phyloP scores from a whole-genome alignment of 1,140 invertebrate genomes.

The Brachionus plicatilis region DNA sequence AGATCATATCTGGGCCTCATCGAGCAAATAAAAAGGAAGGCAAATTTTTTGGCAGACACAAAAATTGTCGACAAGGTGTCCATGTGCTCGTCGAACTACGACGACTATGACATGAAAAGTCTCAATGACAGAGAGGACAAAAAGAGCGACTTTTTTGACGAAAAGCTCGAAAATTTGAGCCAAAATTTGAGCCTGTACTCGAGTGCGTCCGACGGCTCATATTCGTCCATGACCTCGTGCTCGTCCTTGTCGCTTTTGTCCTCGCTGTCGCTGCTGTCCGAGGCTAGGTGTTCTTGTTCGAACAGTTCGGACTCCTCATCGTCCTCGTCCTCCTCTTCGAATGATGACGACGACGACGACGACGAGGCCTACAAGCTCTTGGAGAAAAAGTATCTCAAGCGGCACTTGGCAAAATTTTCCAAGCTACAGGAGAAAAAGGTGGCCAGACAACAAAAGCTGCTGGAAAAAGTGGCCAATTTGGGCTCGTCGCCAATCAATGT shows the following conservation, averaged over 20 bases:
- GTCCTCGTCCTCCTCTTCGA: too few species aligned
- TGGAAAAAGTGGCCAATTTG: conserved; percentile 37
- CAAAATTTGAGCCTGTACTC: conserved; percentile 9
- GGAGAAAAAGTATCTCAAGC: not conserved
- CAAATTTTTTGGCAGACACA: not conserved
- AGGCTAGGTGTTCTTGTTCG: not conserved
- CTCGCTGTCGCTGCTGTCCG: conserved; percentile 1
- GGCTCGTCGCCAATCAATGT: conserved; percentile 39
- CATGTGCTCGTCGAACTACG: conserved; percentile 26
- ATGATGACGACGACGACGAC: not conserved
- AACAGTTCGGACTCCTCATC: not conserved
- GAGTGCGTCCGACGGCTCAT: not conserved
- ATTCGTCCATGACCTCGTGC: not conserved
- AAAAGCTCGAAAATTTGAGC: conserved; percentile 19
- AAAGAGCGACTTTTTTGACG: not conserved
- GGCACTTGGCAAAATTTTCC: not conserved
- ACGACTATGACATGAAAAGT: conserved; percentile 4
- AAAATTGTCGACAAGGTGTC: conserved; percentile 38
- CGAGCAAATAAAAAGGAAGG: conserved; percentile 28
- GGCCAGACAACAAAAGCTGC: not conserved
- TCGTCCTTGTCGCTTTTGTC: not conserved
- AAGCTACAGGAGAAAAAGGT: conserved; percentile 21
- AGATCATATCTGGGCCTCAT: not conserved
- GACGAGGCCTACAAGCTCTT: not conserved
- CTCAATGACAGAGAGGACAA: not conserved